Evolutionary conservation across 2,113 vertebrate genomes (phyloP), one percentile per base, ranked within the genome.

Genomic region (Hydrolagus affinis): DNA sequence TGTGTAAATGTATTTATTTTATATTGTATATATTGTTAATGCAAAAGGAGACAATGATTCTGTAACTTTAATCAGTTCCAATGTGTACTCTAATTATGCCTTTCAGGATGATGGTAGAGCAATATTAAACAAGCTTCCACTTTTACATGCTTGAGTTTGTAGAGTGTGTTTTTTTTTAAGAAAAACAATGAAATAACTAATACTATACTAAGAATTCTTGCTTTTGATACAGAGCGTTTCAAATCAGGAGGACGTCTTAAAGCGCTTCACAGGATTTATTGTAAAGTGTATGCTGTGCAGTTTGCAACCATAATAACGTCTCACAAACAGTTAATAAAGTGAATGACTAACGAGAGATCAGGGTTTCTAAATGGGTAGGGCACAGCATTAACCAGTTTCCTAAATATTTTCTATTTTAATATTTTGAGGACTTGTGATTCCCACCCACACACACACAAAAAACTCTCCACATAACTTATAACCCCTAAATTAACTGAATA

Each of bases 1-100:
- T 97, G 97, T 98, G 98, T 98, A 98, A 99, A 99, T 99, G 97
- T 99, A 98, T 99, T 99, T 98, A 99, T 99, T 99, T 99, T 97
- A 98, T 98, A 98, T 97, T 99, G 98, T 99, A 99, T 98, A 99
- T 99, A 99, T 96, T 98, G 97, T 98, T 98, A 98, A 98, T 99
- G 96, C 97, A 97, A 98, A 98, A 98, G 97, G 97, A 96, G 98
- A 96, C 97, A 98, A 99, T 98, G 97, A 98, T 98, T 98, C 98
- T 99, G 98, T 99, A 98, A 98, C 96, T 98, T 96, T 94, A 96
- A 98, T 98, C 96, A 95, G 95, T 98, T 98, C 95, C 97, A 96
- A 98, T 97, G 96, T 99, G 97, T 99, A 97, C 95, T 98, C 96
- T 97, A 97, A 98, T 97, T 98, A 98, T 97, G 96, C 97, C 97